Base-by-base conservation (phyloP, 2,888 invertebrate genomes). In the Xanthorhoe designata region DNA sequence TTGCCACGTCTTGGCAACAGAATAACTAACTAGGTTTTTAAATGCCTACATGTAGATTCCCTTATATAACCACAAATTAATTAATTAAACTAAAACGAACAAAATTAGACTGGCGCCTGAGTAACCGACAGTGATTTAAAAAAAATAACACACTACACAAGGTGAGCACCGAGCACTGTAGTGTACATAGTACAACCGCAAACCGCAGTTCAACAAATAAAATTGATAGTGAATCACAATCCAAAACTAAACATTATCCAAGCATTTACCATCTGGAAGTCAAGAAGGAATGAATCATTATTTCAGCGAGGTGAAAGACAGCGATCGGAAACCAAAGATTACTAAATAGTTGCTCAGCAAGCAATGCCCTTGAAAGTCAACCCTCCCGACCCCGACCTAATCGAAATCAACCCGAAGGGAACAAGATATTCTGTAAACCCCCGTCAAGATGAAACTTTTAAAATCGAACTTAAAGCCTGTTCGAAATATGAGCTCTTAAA, bases 351-450 rank as follows among this genome's bases (percentile, higher is more conserved):
- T 32, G 2, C 32, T 32, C 6, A 5, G 32, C 8, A 32, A 32
- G 32, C 50, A 32, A 49, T 50, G 65, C 71, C 77, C 72, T 74
- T 71, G 72, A 77, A 77, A 77, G 68, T 76, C 52, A 38, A 50
- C 66, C 73, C 75, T 64, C 75, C 61, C 71, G 63, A 73, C 70
- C 74, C 76, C 73, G 60, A 69, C 68, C 73, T 81, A 80, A 81
- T 81, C 80, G 78, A 77, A 81, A 82, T 80, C 78, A 80, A 78
- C 75, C 75, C 70, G 70, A 65, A 70, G 75, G 72, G 71, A 69
- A 74, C 67, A 73, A 75, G 74, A 71, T 61, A 61, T 70, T 71
- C 52, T 64, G 61, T 61, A 56, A 61, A 60, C 60, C 57, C 24
- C 62, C 38, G 55, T 65, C 70, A 66, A 61, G 66, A 67, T 60